phyloP scores from a whole-genome alignment of 1,140 invertebrate genomes.

The Ptiloglossa arizonensis region DNA sequence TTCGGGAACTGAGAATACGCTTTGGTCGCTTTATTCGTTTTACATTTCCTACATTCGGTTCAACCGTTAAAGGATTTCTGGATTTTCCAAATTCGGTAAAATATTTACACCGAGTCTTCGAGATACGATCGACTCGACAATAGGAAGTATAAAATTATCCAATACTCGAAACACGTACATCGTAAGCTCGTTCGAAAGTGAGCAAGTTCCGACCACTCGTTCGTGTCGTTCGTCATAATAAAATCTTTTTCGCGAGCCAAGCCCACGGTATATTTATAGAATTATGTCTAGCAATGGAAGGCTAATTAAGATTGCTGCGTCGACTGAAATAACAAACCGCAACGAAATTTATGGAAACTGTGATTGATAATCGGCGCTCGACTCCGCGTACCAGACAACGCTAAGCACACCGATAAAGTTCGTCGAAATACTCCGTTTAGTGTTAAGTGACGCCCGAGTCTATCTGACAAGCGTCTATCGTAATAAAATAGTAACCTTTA shows the following conservation, averaged over 20 bases:
- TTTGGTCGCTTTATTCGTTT: no score
- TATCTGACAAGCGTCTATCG: background rate
- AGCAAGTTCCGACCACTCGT: no score
- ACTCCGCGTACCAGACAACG: background rate
- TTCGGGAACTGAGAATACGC: no score
- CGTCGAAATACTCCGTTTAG: background rate
- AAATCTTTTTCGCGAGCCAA: background rate
- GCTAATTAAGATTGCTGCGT: background rate
- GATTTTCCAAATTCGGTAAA: no score
- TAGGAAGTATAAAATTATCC: no score
- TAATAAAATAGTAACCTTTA: background rate
- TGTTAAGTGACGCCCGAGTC: background rate
- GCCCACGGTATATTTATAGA: background rate
- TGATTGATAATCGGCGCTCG: slow-evolving; percentile 18
- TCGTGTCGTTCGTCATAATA: no score
- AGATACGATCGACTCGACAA: no score
- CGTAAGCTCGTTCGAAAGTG: no score
- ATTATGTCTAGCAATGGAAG: background rate
- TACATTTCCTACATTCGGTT: no score
- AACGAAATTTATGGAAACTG: background rate
- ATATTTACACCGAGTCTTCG: no score
- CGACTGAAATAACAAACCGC: background rate
- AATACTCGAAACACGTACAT: no score
- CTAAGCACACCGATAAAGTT: background rate
- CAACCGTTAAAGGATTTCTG: no score